Evolutionary conservation across 1,140 invertebrate genomes (phyloP).

Genomic region (Scaptodrosophila lebanonensis): DNA sequence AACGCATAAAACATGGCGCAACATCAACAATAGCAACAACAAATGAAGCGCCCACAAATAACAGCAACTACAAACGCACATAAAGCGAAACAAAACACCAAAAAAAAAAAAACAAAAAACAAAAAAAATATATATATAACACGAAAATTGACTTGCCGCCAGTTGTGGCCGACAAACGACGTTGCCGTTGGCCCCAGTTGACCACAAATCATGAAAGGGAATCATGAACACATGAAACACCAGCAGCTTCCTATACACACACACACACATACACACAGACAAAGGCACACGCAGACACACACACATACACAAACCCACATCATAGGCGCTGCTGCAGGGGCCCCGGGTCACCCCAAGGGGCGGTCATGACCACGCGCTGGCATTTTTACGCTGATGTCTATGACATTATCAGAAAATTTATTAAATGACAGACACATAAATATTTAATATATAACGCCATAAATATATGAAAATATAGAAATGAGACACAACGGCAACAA

Average conservation of each 20-base stretch:
- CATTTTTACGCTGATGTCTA: constrained; percentile 55
- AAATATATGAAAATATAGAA: constrained; percentile 29
- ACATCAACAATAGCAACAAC: no score
- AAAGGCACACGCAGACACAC: constrained; percentile 10
- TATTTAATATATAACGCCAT: constrained; percentile 55
- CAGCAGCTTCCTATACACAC: background rate
- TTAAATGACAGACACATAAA: constrained; percentile 57
- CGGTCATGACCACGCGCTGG: constrained; percentile 15
- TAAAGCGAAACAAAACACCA: background rate
- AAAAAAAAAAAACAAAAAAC: background rate
- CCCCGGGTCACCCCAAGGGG: background rate
- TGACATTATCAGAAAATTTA: constrained; percentile 56
- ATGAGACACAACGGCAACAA: constrained; percentile 4
- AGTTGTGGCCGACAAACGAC: no score
- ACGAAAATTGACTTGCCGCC: no score
- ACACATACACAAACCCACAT: constrained; percentile 1
- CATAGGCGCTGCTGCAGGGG: background rate
- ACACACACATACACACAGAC: constrained; percentile 28
- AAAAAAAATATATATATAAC: no score
- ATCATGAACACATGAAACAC: background rate
- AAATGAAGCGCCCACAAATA: no score
- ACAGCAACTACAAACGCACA: no score
- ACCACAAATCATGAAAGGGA: background rate
- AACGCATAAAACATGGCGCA: no score
- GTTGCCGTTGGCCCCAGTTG: background rate